Conservation (phyloP, 2,888 invertebrate species). For the Melanostoma scalare region DNA sequence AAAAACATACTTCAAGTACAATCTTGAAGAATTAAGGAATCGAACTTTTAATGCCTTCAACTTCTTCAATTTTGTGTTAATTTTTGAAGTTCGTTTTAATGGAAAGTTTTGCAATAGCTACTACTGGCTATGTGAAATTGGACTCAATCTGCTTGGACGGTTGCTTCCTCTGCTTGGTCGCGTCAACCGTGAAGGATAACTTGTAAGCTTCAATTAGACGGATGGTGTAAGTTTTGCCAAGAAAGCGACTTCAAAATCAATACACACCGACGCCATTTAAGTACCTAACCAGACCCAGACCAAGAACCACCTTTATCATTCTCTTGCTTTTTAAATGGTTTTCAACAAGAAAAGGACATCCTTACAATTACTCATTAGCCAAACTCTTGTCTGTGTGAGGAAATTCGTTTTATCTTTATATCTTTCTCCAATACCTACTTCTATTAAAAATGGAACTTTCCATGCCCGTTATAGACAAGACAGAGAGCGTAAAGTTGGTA, state of each 20-base stretch:
- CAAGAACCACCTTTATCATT: not conserved
- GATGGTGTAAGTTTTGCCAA: slow-evolving; percentile 35
- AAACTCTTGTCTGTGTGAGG: slow-evolving; percentile 28
- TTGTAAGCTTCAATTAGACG: slow-evolving; percentile 56
- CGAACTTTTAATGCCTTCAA: slow-evolving; percentile 71
- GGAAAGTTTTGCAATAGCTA: slow-evolving; percentile 46
- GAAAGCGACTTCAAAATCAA: slow-evolving; percentile 34
- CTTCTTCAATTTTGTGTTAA: slow-evolving; percentile 71
- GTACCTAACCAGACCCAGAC: not conserved
- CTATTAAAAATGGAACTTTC: not conserved
- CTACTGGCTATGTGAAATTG: slow-evolving; percentile 35
- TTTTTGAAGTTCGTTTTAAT: slow-evolving; percentile 71
- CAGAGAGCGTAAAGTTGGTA: too few species aligned
- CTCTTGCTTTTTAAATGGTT: slow-evolving; percentile 7
- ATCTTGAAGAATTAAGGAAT: slow-evolving; percentile 71
- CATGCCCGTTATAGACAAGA: too few species aligned
- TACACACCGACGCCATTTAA: not conserved
- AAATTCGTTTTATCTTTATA: slow-evolving; percentile 25
- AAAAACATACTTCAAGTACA: slow-evolving; percentile 66
- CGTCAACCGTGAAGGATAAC: slow-evolving; percentile 40
- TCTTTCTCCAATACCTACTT: not conserved
- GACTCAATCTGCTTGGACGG: slow-evolving; percentile 15
- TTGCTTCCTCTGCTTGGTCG: slow-evolving; percentile 21
- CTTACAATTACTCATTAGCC: slow-evolving; percentile 62
- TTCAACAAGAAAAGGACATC: slow-evolving; percentile 24